Percentiles rank a stretch among this genome's conserved stretches.
phyloP scores from a whole-genome alignment of 2,888 invertebrate species.

The Agrilus biguttatus region DNA sequence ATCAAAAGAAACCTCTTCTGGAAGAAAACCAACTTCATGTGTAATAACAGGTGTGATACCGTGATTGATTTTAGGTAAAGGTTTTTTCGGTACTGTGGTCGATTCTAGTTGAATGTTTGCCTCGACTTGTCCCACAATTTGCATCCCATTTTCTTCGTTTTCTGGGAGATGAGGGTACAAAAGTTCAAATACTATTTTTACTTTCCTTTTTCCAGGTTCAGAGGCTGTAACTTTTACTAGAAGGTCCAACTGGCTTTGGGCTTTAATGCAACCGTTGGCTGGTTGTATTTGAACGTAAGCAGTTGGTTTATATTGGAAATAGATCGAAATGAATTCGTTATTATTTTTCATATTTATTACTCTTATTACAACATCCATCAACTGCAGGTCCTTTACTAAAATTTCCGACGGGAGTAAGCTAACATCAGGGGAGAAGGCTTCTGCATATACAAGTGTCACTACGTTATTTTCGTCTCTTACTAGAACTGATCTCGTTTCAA shows the following conservation, averaged over 20 bases:
- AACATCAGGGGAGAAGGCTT: slow-evolving; percentile 36
- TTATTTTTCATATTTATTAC: slow-evolving; percentile 33
- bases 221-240: slow-evolving; percentile 16
- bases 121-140: slow-evolving; percentile 10
- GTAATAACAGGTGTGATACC: slow-evolving; percentile 23
- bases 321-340: slow-evolving; percentile 29
- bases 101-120: slow-evolving; percentile 10
- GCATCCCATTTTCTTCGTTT: slow-evolving; percentile 4
- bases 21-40: slow-evolving; percentile 24
- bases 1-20: slow-evolving; percentile 20
- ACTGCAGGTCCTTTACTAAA: slow-evolving; percentile 31
- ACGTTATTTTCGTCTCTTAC: slow-evolving; percentile 17
- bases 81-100: slow-evolving; percentile 2
- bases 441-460: slow-evolving; percentile 41
- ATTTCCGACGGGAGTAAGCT: slow-evolving; percentile 34
- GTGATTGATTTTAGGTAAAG: slow-evolving; percentile 18
- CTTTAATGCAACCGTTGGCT: slow-evolving; percentile 24
- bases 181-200: slow-evolving; percentile 17
- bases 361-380: slow-evolving; percentile 26
- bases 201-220: slow-evolving; percentile 13
- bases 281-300: slow-evolving; percentile 33
- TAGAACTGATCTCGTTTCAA: no score
- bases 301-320: slow-evolving; percentile 29
- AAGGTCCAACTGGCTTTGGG: slow-evolving; percentile 25
- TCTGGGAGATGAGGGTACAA: slow-evolving; percentile 11